Conservation (phyloP, 2,888 invertebrate species). For the Trimorus sp. region DNA sequence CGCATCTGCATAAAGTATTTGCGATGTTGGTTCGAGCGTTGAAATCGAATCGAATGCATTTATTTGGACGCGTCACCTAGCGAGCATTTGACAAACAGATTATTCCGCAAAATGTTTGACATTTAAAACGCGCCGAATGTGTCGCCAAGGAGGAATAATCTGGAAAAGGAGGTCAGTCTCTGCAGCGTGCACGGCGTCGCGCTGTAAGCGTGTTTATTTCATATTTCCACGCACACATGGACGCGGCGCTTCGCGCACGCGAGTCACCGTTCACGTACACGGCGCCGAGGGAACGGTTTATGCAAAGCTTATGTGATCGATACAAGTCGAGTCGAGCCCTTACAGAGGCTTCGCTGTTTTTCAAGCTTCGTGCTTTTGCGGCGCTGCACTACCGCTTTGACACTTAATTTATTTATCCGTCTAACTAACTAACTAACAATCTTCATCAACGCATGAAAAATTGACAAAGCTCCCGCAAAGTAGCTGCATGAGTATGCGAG, state of each 20-base stretch:
- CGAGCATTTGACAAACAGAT: slow-evolving; percentile 5
- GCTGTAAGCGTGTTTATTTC: slow-evolving; percentile 51
- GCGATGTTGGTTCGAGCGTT: no score
- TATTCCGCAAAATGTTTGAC: slow-evolving; percentile 41
- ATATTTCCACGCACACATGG: slow-evolving; percentile 43
- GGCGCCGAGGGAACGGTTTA: slow-evolving; percentile 69
- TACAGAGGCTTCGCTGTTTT: slow-evolving; percentile 73
- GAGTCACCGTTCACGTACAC: slow-evolving; percentile 43
- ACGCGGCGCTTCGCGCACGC: slow-evolving; percentile 44
- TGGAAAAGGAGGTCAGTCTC: slow-evolving; percentile 71
- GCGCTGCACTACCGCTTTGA: slow-evolving; percentile 39
- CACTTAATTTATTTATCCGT: slow-evolving; percentile 58
- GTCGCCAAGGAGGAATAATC: slow-evolving; percentile 60
- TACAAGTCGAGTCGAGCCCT: slow-evolving; percentile 72
- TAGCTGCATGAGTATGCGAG: no score
- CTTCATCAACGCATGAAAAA: slow-evolving; percentile 53
- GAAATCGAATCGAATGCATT: not conserved
- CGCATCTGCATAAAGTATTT: no score
- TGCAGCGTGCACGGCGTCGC: slow-evolving; percentile 43
- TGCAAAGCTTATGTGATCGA: slow-evolving; percentile 74
- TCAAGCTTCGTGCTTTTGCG: slow-evolving; percentile 63
- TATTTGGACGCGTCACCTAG: not conserved
- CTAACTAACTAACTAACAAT: slow-evolving; percentile 36
- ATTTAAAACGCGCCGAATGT: slow-evolving; percentile 39
- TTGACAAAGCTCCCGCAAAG: slow-evolving; percentile 18